Conservation (phyloP, 1,140 invertebrate genomes). For the Tetraneura akinire region DNA sequence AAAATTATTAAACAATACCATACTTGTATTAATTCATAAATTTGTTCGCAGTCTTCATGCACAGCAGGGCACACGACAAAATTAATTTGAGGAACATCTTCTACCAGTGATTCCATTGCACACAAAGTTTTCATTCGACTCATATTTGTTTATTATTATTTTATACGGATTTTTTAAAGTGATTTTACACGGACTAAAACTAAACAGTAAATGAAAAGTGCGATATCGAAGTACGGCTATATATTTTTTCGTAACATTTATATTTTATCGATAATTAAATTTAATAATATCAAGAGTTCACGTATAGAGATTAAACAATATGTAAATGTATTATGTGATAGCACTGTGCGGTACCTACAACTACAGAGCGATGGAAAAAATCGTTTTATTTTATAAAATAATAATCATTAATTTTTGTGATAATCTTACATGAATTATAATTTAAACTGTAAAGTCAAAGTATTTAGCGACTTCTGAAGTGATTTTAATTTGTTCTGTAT, state of each 20-base stretch:
- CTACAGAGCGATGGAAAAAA: too few relatives aligned
- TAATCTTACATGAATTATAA: too few relatives aligned
- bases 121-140: background rate
- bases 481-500: too few relatives aligned
- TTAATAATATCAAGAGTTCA: conserved; percentile 23
- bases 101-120: conserved; percentile 25
- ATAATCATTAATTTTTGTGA: too few relatives aligned
- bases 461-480: too few relatives aligned
- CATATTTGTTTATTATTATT: background rate
- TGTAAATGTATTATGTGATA: too few relatives aligned
- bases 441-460: too few relatives aligned
- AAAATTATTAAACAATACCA: background rate
- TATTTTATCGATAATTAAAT: conserved; percentile 12
- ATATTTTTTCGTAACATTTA: background rate
- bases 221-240: background rate
- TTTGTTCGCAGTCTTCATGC: conserved; percentile 27
- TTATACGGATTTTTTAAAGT: background rate
- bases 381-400: too few relatives aligned
- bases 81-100: conserved; percentile 34
- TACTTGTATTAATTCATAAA: conserved; percentile 33
- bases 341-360: too few relatives aligned
- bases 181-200: background rate
- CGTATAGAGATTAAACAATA: conserved; percentile 1
- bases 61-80: background rate
- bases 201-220: conserved; percentile 3